Base-by-base conservation (phyloP, 1,140 invertebrate species). In the Gonatopus flavifemur region DNA sequence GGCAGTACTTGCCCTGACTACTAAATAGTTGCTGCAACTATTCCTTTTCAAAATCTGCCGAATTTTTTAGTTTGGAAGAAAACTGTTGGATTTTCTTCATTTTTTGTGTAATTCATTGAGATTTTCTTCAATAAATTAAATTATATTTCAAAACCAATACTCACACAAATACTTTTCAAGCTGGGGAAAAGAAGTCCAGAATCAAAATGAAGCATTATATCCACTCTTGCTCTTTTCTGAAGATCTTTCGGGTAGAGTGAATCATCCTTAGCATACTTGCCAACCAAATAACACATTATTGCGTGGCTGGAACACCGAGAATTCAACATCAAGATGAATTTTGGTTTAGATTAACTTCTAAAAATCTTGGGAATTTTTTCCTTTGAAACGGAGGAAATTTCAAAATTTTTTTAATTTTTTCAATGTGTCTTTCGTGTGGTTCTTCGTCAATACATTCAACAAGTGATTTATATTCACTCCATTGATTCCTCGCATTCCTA, bases 201-300 rank as follows among this genome's bases (percentile, higher is more conserved):
- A 59, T 91, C 87, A 67, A 91, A 91, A 59, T 85, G 83, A 24
- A 92, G 70, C 52, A 84, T 77, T 57, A 87, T 84, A 69, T 91
- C 84, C 6, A 93, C 80, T 1, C 87, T 1, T 6, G 87, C 88
- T 52, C 87, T 81, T 48, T 81, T 64, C 62, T 84, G 81, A 6
- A 82, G 76, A 58, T 86, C 82, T 60, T 81, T 83, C 15, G 88
- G 88, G 70, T 88, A 89, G 31, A 89, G 66, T 0, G 72, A 70
- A 59, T 83, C 83, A 56, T 85, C 81, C 63, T 87, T 86, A 15
- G 80, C 85, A 61, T 90, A 90, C 48, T 86, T 82, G 52, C 83
- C 82, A 2, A 79, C 81, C 53, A 88, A 69, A 71, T 91, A 92
- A 28, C 81, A 74, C 47, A 81, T 81, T 46, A 90, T 87, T 46